Base-by-base conservation (phyloP, 2,797 vertebrate genomes). In the Brachyalestes nurse region DNA sequence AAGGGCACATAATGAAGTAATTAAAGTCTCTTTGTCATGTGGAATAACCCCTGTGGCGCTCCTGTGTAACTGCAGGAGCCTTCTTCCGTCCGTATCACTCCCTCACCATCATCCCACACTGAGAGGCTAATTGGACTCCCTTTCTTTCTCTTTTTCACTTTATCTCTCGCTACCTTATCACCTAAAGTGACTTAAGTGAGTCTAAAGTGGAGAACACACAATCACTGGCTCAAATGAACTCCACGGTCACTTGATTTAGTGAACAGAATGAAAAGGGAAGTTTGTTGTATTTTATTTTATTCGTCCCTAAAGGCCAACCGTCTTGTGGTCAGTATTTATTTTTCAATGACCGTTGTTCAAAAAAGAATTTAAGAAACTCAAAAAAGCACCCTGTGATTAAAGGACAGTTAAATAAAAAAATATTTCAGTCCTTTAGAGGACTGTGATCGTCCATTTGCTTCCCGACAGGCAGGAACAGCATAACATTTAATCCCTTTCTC, bases 21-120 rank as follows among this genome's bases (percentile, higher is more conserved):
- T 87, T 87, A 87, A 80, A 83, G 82, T 84, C 82, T 85, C 77
- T 85, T 83, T 83, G 86, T 85, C 73, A 80, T 87, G 83, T 71
- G 74, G 79, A 83, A 87, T 82, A 82, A 83, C 82, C 82, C 83
- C 77, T 80, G 82, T 40, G 72, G 85, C 42, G 64, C 55, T 82
- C 19, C 23, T 66, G 73, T 82, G 77, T 71, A 47, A 71, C 81
- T 78, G 79, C 75, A 62, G 40, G 67, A 77, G 62, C 78, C 71
- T 74, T 58, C 81, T 81, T 83, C 76, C 79, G 72, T 77, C 83
- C 74, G 67, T 83, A 83, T 82, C 77, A 79, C 78, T 83, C 78
- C 78, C 19, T 38, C 49, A 16, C 81, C 77, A 84, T 78, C 74
- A 85, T 75, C 79, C 73, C 77, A 72, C 77, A 78, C 78, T 45